Evolutionary conservation across 2,888 invertebrate genomes (phyloP), one percentile per base, ranked within the genome.

Genomic region (Spatulosminthurus flaviceps): DNA sequence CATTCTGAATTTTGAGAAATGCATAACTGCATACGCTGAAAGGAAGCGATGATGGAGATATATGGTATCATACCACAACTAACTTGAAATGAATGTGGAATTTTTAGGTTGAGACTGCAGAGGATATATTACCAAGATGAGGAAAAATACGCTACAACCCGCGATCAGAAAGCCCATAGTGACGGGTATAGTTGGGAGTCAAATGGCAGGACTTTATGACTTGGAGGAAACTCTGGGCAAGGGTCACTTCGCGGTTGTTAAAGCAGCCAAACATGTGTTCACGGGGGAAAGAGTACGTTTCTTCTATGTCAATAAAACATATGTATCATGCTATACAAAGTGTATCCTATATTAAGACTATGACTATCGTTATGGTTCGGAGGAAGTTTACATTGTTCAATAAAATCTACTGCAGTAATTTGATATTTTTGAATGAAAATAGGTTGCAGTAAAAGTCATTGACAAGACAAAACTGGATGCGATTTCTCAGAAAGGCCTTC

Each of bases 381-480:
- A n/a, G n/a, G n/a, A n/a, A n/a, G n/a, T n/a, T n/a, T 34, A 7
- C 34, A 34, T 9, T 34, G 34, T 26, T 5, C 16, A n/a, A 28
- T 41, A 21, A 41, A 22, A 51, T 28, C 13, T 51, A 9, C 22
- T 34, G 13, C 21, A 60, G 43, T 64, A 19, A 28, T 22, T 42
- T 77, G 2, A 43, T n/a, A 43, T 67, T 74, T 51, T 16, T 66
- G 1, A 67, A 24, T 66, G 26, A 19, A 43, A 71, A 67, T 24
- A 89, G 87, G 90, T 90, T 22, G 90, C 90, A 43, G 90, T 90
- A 43, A 90, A 91, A 88, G 90, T 99, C 82, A 99, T 99, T 87
- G 99, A 99, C 89, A 99, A 99, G 89, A 95, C 94, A 86, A 98
- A 98, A 89, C 89, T 99, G 86, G 98, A 99, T 89, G 95, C 96